Base-by-base conservation (phyloP, 1,140 invertebrate species). In the Macrobrachium rosenbergii region DNA sequence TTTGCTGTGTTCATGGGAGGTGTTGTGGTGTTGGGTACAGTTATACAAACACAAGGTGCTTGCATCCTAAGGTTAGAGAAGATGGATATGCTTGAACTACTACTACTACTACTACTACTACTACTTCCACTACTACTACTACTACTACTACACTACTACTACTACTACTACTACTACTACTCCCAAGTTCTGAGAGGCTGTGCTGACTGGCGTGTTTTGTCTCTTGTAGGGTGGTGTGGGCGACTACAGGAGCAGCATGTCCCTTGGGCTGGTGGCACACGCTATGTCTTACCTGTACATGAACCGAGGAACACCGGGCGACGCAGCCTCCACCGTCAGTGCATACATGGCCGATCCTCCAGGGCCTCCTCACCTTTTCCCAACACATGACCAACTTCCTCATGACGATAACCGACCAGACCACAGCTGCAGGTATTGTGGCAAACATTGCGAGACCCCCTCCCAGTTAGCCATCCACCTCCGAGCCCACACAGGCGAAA, bases 401-500 rank as follows among this genome's bases (percentile, higher is more conserved):
- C 82, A 52, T 21, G 82, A 84, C n/a, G 82, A 78, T 75, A 37
- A 23, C 58, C 73, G 82, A 37, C 82, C 73, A 76, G 82, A 84
- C 73, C 60, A 87, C 78, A 45, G 77, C 84, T 89, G 88, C 69
- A 79, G 78, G 77, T 85, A 64, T 60, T 89, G 88, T 73, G 88
- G 85, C 67, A 86, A 85, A 69, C 88, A 67, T 59, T 89, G 88
- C 59, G 83, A 89, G 69, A 85, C 83, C 14, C 83, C 88, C 59
- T 86, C 83, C n/a, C 83, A 89, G 52, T 83, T 89, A 28, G 88
- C 83, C 83, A 89, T 85, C 77, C 88, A 89, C 83, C 83, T 86
- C 77, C 59, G 88, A 77, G 73, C 81, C 43, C 93, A 93, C 62
- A 90, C 90, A 80, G 92, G 90, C 12, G 91, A 91, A 58, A 91